Evolutionary conservation across 92 coral and sea anemone species (phyloP).

Genomic region (Zoanthus solanderi): DNA sequence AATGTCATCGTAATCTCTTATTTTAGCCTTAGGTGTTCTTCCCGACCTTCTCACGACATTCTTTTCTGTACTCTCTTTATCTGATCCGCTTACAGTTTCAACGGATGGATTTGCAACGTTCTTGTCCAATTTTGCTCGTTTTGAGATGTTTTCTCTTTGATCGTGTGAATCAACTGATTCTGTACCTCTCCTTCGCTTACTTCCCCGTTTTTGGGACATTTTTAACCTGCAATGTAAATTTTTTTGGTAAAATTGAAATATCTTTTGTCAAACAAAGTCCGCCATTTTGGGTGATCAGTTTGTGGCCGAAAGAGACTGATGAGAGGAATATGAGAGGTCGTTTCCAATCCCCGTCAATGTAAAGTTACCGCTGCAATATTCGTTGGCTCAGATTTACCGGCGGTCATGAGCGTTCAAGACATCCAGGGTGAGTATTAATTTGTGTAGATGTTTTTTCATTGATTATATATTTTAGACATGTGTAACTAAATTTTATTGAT

Average conservation of each 20-base stretch:
- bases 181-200: constrained; percentile 70
- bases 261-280: constrained; percentile 22
- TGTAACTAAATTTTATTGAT: too few relatives aligned
- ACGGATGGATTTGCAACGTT: background rate
- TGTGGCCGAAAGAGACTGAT: constrained; percentile 26
- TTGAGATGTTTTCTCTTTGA: constrained; percentile 13
- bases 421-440: constrained; percentile 15
- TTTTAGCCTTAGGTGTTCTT: constrained; percentile 96
- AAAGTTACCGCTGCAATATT: too few relatives aligned
- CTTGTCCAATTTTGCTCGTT: constrained; percentile 19
- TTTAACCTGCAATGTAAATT: background rate
- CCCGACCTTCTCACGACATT: constrained; percentile 82
- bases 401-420: constrained; percentile 22
- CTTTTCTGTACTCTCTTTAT: constrained; percentile 19
- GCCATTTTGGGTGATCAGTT: constrained; percentile 21
- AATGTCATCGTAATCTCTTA: constrained; percentile 75
- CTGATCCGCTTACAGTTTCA: background rate
- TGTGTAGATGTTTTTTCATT: background rate
- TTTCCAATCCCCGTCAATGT: too few relatives aligned
- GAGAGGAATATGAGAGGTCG: background rate
- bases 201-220: constrained; percentile 83
- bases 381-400: too few relatives aligned
- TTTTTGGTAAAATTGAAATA: background rate
- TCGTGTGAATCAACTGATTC: constrained; percentile 27
- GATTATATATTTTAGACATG: too few relatives aligned